Conservation (phyloP, 2,888 invertebrate species). For the Perizoma affinitatum region DNA sequence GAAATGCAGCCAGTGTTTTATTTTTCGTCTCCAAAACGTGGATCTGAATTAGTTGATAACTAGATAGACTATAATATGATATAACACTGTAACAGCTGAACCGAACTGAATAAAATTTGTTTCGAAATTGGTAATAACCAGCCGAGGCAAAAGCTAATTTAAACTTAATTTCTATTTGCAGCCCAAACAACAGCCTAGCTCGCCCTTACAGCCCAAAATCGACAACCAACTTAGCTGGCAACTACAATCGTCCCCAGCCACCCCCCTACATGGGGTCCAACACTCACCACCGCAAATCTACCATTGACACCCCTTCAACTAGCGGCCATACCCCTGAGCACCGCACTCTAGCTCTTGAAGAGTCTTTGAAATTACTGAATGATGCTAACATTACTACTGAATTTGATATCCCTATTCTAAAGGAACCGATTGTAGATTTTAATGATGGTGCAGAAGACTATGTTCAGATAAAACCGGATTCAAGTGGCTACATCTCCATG, state of each 20-base stretch:
- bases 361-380: constrained; percentile 74
- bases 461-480: constrained; percentile 60
- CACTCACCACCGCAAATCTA: constrained; percentile 65
- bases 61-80: too few relatives aligned
- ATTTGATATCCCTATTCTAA: constrained; percentile 57
- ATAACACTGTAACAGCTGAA: too few relatives aligned
- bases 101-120: too few relatives aligned
- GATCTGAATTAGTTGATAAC: too few relatives aligned
- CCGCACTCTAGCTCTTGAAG: constrained; percentile 68
- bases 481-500: constrained; percentile 47
- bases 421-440: constrained; percentile 68
- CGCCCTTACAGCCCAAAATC: constrained; percentile 81
- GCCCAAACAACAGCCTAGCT: constrained; percentile 83
- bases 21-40: too few relatives aligned
- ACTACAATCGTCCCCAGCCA: constrained; percentile 78
- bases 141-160: too few relatives aligned
- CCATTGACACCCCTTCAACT: constrained; percentile 53
- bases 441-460: constrained; percentile 74
- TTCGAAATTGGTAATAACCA: too few relatives aligned
- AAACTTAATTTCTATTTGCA: constrained; percentile 48
- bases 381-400: constrained; percentile 73
- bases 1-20: too few relatives aligned
- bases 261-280: constrained; percentile 75
- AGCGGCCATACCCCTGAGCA: constrained; percentile 66
- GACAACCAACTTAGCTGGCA: constrained; percentile 66